Evolutionary conservation across 2,888 invertebrate species (phyloP).

Genomic region (Tromatobia lineatoria): DNA sequence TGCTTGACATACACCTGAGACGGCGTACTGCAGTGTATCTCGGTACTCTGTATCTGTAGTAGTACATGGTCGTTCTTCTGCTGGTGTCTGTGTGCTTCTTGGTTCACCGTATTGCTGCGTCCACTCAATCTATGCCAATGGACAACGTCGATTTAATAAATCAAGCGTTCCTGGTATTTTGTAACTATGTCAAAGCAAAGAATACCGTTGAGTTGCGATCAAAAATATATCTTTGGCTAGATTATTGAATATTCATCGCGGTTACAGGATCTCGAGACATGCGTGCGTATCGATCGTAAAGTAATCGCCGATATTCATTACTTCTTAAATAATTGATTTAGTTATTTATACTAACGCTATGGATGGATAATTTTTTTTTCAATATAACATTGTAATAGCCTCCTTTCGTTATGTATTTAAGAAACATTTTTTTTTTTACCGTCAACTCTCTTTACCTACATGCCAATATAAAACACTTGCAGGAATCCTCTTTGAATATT

Average conservation of each 20-base stretch:
- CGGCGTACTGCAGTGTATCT: too few relatives aligned
- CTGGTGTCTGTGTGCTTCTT: too few relatives aligned
- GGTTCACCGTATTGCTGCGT: too few relatives aligned
- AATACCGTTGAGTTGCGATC: not conserved
- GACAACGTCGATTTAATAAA: constrained; percentile 46
- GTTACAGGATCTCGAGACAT: not conserved
- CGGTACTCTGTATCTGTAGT: too few relatives aligned
- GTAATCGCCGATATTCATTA: not conserved
- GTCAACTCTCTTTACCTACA: not conserved
- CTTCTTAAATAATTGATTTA: not conserved
- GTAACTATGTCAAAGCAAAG: not conserved
- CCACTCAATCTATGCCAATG: too few relatives aligned
- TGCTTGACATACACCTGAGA: too few relatives aligned
- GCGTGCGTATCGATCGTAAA: constrained; percentile 2
- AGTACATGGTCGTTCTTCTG: too few relatives aligned
- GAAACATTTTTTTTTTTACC: too few relatives aligned
- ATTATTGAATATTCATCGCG: constrained; percentile 40
- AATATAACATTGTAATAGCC: not conserved
- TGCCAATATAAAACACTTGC: constrained; percentile 4
- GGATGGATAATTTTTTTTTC: not conserved
- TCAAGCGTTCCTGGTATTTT: constrained; percentile 34
- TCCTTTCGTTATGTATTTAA: too few relatives aligned
- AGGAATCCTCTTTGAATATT: constrained; percentile 7
- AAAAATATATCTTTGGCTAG: constrained; percentile 23
- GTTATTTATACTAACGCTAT: not conserved